Evolutionary conservation across 2,888 invertebrate genomes (phyloP), one percentile per base, ranked within the genome.

Genomic region (Aphidius colemani): DNA sequence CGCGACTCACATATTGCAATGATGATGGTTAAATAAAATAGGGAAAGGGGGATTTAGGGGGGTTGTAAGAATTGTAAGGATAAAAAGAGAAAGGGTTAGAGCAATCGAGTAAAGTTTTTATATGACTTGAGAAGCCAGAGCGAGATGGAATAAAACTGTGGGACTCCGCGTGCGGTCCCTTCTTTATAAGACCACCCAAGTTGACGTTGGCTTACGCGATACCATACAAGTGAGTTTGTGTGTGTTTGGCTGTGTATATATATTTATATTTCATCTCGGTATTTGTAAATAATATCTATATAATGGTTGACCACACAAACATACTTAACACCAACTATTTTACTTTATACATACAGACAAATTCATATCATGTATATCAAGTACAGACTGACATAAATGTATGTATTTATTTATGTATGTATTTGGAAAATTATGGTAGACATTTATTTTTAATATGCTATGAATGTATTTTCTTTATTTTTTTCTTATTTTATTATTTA

Each of bases 141-240:
- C 4, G 78, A 78, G 76, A 78, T 79, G 78, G 69, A 67, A 61
- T 64, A 57, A 57, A 46, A 57, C 57, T 57, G 57, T n/a, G 53
- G 75, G 72, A 74, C 80, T 75, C 81, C 80, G 82, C 81, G 82
- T 81, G 81, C 81, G 81, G 82, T 82, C 81, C 77, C 78, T 78
- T 78, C 78, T 75, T 77, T 75, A 75, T 79, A 73, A 75, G 81
- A 80, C 82, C 82, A 82, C 82, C 82, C 82, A 81, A 79, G 81
- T 78, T 74, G 82, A 74, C 74, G 45, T 30, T 74, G 75, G 78
- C 77, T 78, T 79, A 76, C 76, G 75, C 75, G 66, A 53, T 66
- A 30, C 30, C 30, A 30, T 67, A 67, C 67, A 67, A 60, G 61
- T 65, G 61, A n/a, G n/a, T 59, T 57, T 63, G 58, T 66, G 64